Conservation (phyloP, 2,888 invertebrate species). For the Lomographa bimaculata region DNA sequence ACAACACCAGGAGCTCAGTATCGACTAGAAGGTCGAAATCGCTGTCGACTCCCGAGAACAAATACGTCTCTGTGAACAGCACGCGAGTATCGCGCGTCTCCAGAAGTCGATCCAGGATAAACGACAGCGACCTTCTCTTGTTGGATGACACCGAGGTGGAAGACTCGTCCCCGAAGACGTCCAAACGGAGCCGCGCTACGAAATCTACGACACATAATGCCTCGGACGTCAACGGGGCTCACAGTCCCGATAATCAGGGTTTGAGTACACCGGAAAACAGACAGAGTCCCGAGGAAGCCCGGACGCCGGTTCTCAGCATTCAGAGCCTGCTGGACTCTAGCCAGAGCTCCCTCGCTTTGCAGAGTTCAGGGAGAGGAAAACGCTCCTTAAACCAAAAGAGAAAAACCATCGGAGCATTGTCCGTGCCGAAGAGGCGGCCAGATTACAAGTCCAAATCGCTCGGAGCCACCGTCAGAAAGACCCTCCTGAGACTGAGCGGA, state of each 20-base stretch:
- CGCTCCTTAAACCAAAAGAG: slow-evolving; percentile 35
- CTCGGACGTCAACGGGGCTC: slow-evolving; percentile 1
- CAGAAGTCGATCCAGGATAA: slow-evolving; percentile 53
- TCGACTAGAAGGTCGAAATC: slow-evolving; percentile 45
- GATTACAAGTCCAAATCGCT: slow-evolving; percentile 47
- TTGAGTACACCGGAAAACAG: slow-evolving; percentile 57
- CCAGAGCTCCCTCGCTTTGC: slow-evolving; percentile 38
- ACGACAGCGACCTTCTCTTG: slow-evolving; percentile 51
- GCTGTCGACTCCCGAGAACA: slow-evolving; percentile 49
- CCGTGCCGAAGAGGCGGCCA: slow-evolving; percentile 33
- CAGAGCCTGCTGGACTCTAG: slow-evolving; percentile 59
- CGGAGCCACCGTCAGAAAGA: slow-evolving; percentile 36
- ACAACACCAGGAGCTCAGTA: slow-evolving; percentile 22
- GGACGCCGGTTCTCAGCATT: slow-evolving; percentile 66
- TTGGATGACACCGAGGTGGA: slow-evolving; percentile 43
- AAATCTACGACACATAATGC: slow-evolving; percentile 21
- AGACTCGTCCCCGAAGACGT: slow-evolving; percentile 48
- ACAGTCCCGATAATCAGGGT: slow-evolving; percentile 37
- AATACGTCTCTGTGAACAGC: slow-evolving; percentile 46
- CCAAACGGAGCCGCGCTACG: slow-evolving; percentile 36
- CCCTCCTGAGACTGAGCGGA: slow-evolving; percentile 38
- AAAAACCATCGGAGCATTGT: slow-evolving; percentile 50
- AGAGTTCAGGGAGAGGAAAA: slow-evolving; percentile 26
- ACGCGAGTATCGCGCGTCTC: slow-evolving; percentile 49
- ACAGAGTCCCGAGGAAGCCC: slow-evolving; percentile 51